Evolutionary conservation across 2,888 invertebrate genomes (phyloP).

Genomic region (Cylindroiulus punctatus): DNA sequence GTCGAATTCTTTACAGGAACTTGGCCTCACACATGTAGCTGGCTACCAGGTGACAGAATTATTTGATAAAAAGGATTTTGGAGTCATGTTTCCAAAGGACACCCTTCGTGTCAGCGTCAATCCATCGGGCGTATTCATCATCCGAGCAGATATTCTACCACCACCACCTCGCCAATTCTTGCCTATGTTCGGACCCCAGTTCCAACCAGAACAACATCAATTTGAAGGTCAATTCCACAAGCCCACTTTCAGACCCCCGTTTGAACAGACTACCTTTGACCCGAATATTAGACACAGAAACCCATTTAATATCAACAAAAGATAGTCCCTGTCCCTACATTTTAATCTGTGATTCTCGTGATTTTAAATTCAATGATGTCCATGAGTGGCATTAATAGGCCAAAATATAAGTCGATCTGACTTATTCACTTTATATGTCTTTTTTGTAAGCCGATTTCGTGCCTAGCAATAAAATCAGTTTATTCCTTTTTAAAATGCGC

Average conservation of each 20-base stretch:
- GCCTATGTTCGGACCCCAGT: neutral
- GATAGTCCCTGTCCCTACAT: neutral
- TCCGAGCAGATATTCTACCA: constrained; percentile 52
- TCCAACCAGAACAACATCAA: neutral
- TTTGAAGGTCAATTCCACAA: constrained; percentile 31
- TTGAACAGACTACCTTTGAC: neutral
- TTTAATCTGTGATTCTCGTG: constrained; percentile 18
- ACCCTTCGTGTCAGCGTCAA: constrained; percentile 55
- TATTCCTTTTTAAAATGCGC: neutral
- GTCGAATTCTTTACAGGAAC: constrained; percentile 60
- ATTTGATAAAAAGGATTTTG: constrained; percentile 89
- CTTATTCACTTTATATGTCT: neutral
- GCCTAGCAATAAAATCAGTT: constrained; percentile 24
- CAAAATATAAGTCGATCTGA: neutral
- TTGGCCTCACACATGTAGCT: constrained; percentile 81
- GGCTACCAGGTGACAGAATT: constrained; percentile 79
- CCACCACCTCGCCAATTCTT: constrained; percentile 2
- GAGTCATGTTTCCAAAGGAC: constrained; percentile 77
- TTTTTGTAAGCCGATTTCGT: neutral
- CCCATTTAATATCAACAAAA: constrained; percentile 23
- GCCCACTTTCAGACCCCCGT: neutral
- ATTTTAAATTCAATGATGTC: neutral
- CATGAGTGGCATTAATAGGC: neutral
- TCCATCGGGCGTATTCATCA: constrained; percentile 58
- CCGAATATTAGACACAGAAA: constrained; percentile 16